Evolutionary conservation across 2,113 vertebrate genomes (phyloP), one percentile per base, ranked within the genome.

Genomic region (Ginglymostoma cirratum): DNA sequence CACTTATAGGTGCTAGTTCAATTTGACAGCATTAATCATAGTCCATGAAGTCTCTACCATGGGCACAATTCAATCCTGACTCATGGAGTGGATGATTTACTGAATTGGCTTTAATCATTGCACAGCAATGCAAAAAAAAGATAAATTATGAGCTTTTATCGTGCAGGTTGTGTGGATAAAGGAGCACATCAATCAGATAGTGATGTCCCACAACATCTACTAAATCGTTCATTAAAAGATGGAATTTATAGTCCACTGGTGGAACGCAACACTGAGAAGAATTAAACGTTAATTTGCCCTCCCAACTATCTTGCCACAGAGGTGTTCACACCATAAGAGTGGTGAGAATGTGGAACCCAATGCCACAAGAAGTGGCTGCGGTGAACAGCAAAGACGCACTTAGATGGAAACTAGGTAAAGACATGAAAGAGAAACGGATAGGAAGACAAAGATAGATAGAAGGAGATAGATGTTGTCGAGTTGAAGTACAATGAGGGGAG

Each of bases 121-220:
- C 61, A 93, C 38, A 93, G 61, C 89, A 38, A 34, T 15, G 61
- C 89, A 93, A 66, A 66, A 93, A 93, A 30, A 93, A 92, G 89
- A 92, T 92, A 92, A 93, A 93, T 93, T 76, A 66, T 66, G n/a
- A 93, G 89, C 34, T 66, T 67, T 66, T 93, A 93, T 93, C 34
- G 8, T 19, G 34, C 61, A 38, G 89, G 61, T 61, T 93, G 89
- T 66, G 19, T 67, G 87, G 15, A 23, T 93, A 67, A 93, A 19
- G 34, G 89, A 34, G 61, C 19, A 24, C 61, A 93, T 93, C 61
- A 67, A 66, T 93, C 89, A 93, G 89, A 23, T 2, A n/a, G 61
- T 38, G 61, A 7, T 38, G 34, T 38, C 17, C 55, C 34, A 10
- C 89, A 21, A 7, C 34, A 5, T 23, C 89, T 66, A 15, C 15